phyloP scores from a whole-genome alignment of 2,113 vertebrate genomes.

The Nothobranchius kuhntae region DNA sequence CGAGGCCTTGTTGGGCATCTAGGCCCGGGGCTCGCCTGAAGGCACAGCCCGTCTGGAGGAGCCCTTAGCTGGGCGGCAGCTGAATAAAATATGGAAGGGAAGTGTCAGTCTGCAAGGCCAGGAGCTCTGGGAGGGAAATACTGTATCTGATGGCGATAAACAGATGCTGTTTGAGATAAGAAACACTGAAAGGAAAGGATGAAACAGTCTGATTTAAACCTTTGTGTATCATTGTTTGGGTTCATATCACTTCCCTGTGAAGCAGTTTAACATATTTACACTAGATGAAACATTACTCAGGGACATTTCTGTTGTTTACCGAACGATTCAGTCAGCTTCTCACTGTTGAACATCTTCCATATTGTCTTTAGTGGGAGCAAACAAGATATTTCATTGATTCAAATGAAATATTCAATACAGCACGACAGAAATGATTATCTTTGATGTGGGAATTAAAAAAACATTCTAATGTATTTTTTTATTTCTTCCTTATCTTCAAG shows the following conservation, averaged over 20 bases:
- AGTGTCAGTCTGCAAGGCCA: constrained; percentile 67
- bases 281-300: background rate
- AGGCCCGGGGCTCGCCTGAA: constrained; percentile 72
- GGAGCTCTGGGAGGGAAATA: constrained; percentile 46
- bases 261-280: too few species aligned
- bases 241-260: background rate
- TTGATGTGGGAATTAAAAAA: too few species aligned
- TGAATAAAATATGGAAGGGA: constrained; percentile 75
- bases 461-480: too few species aligned
- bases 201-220: background rate
- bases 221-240: background rate
- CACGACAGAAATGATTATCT: too few species aligned
- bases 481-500: too few species aligned
- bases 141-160: constrained; percentile 31
- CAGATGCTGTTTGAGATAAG: constrained; percentile 43
- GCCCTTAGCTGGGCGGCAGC: constrained; percentile 59
- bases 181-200: background rate
- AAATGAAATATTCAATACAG: too few species aligned
- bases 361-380: too few species aligned
- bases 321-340: too few species aligned
- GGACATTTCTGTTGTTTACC: background rate
- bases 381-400: too few species aligned
- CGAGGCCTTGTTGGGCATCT: constrained; percentile 59
- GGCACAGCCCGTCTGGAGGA: constrained; percentile 73
- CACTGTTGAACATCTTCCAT: too few species aligned